Conservation (phyloP, 2,797 vertebrate genomes). For the Crocodylus rhombifer region DNA sequence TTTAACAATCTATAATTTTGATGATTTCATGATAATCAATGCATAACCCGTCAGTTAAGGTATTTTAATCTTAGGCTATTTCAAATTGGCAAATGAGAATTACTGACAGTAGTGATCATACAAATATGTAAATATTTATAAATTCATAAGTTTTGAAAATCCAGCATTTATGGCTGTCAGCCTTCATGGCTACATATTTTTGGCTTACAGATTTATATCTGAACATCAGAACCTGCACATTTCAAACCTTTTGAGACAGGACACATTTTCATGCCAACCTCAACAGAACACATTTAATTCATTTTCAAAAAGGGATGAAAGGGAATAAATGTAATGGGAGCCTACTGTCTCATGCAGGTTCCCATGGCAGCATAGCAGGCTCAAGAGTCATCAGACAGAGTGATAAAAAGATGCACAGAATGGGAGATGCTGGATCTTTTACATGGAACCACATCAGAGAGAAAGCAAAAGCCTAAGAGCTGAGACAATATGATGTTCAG, state of each 20-base stretch:
- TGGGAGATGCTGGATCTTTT: conserved; percentile 41
- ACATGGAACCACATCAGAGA: conserved; percentile 58
- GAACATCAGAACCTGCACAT: background rate
- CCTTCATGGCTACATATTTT: conserved; percentile 1
- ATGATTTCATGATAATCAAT: background rate
- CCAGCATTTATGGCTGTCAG: conserved; percentile 37
- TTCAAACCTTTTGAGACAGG: conserved; percentile 40
- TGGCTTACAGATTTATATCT: conserved; percentile 21
- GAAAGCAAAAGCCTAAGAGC: conserved; percentile 17
- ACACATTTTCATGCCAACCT: conserved; percentile 47
- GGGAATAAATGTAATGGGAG: conserved; percentile 38
- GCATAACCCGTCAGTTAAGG: background rate
- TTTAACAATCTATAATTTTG: background rate
- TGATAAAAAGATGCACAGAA: conserved; percentile 19
- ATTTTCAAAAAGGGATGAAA: conserved; percentile 55
- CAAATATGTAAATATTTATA: conserved; percentile 60
- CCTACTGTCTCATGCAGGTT: conserved; percentile 35
- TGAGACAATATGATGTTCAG: background rate
- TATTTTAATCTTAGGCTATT: background rate
- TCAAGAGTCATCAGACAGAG: conserved; percentile 59
- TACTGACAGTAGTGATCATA: conserved; percentile 41
- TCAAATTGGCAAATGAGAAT: conserved; percentile 21
- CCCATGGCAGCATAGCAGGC: conserved; percentile 74
- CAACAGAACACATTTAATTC: conserved; percentile 11
- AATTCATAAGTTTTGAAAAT: conserved; percentile 36